phyloP scores from a whole-genome alignment of 1,140 invertebrate species.

The Pararge aegeria region DNA sequence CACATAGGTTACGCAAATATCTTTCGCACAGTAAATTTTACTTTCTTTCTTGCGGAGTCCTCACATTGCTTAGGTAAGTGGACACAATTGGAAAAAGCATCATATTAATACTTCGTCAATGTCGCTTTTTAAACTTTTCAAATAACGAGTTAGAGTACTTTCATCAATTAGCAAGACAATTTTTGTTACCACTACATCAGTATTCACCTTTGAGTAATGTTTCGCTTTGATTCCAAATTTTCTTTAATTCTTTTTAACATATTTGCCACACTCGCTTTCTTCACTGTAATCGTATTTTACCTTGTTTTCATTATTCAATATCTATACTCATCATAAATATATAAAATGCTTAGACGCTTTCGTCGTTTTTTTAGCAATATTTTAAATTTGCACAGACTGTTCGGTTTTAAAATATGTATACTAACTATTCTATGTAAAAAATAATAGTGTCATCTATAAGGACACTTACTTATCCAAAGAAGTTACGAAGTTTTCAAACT shows the following conservation, averaged over 20 bases:
- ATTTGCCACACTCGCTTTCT: slow-evolving; percentile 50
- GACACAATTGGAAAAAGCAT: slow-evolving; percentile 58
- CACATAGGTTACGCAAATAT: slow-evolving; percentile 56
- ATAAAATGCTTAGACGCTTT: slow-evolving; percentile 6
- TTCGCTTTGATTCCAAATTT: slow-evolving; percentile 73
- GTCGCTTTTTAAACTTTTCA: slow-evolving; percentile 54
- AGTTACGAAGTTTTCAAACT: not conserved
- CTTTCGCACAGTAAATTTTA: slow-evolving; percentile 75
- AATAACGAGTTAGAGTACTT: slow-evolving; percentile 36
- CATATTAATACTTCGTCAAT: slow-evolving; percentile 52
- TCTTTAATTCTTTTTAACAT: slow-evolving; percentile 49
- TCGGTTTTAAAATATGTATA: not conserved
- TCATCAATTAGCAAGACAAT: slow-evolving; percentile 50
- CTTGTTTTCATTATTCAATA: not conserved
- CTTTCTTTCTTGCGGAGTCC: slow-evolving; percentile 79
- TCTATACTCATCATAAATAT: not conserved
- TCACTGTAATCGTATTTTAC: slow-evolving; percentile 33
- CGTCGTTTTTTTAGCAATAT: not conserved
- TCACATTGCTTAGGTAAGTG: slow-evolving; percentile 78
- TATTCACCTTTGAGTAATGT: slow-evolving; percentile 73
- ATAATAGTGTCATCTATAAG: not conserved
- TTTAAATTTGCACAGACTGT: not conserved
- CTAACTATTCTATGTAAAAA: not conserved
- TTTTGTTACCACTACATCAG: slow-evolving; percentile 52
- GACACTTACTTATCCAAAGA: not conserved